phyloP scores from a whole-genome alignment of 1,140 invertebrate genomes.

The Conopomorpha cramerella region DNA sequence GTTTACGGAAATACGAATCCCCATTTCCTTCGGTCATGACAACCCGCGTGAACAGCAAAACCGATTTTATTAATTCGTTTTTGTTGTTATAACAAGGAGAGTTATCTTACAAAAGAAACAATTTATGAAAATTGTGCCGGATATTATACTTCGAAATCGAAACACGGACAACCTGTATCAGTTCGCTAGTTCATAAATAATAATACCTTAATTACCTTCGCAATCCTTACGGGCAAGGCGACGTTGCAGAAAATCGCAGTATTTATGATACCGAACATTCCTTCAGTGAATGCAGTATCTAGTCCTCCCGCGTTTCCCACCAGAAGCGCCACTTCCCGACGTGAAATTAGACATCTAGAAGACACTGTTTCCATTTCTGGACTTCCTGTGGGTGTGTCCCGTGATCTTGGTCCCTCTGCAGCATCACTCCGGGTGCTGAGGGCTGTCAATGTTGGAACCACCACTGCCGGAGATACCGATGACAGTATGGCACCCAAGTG shows the following conservation, averaged over 20 bases:
- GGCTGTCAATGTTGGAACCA: slow-evolving; percentile 85
- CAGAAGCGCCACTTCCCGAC: slow-evolving; percentile 90
- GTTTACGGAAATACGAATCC: too few relatives aligned
- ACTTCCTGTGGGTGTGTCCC: too few relatives aligned
- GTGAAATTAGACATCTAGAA: slow-evolving; percentile 86
- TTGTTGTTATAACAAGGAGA: too few relatives aligned
- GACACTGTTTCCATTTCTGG: too few relatives aligned
- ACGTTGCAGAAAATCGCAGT: slow-evolving; percentile 82
- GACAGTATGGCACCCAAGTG: slow-evolving; percentile 84
- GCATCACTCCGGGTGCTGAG: slow-evolving; percentile 79
- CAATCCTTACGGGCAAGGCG: slow-evolving; percentile 59
- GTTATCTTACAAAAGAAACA: too few relatives aligned
- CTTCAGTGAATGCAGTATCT: slow-evolving; percentile 87
- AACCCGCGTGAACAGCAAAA: too few relatives aligned
- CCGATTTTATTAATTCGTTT: too few relatives aligned
- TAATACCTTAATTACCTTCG: slow-evolving; percentile 24
- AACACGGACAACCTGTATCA: too few relatives aligned
- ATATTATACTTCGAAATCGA: too few relatives aligned
- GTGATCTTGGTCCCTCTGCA: too few relatives aligned
- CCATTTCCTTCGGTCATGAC: too few relatives aligned
- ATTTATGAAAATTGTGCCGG: too few relatives aligned
- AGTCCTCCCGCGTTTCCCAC: slow-evolving; percentile 87
- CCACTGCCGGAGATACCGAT: slow-evolving; percentile 92
- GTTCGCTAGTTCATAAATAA: background rate
- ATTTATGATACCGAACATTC: slow-evolving; percentile 84